These are phyloP conservation scores for Spilogale gracilis DNA, from an alignment of 2,113 vertebrate genomes.

Conservation along the genomic window DNA sequence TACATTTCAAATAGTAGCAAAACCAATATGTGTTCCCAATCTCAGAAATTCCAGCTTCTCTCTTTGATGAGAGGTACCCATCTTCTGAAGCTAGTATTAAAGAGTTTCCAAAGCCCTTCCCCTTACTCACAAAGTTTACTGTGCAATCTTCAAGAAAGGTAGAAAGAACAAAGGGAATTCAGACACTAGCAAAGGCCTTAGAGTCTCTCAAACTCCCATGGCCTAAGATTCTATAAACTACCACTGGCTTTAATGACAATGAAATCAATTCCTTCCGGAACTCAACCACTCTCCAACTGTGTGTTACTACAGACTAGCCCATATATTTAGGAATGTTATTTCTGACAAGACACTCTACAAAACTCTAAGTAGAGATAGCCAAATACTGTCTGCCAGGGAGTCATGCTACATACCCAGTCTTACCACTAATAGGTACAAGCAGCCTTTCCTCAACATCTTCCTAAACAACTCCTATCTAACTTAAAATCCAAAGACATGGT, in stretches of 20 bases:
- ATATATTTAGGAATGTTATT: neutral
- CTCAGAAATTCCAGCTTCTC: neutral
- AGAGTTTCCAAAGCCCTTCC: neutral
- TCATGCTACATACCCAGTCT: neutral
- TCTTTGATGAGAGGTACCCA: neutral
- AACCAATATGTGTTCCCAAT: neutral
- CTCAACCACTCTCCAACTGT: neutral
- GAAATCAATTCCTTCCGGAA: neutral
- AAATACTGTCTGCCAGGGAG: neutral
- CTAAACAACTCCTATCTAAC: neutral
- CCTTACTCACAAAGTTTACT: neutral
- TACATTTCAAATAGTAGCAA: neutral
- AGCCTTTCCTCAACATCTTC: neutral
- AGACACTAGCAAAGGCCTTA: neutral
- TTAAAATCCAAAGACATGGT: neutral
- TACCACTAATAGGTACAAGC: neutral
- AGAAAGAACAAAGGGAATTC: neutral
- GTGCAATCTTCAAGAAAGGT: constrained; percentile 12
- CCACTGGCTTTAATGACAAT: neutral
- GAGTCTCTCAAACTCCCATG: neutral
- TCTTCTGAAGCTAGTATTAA: constrained; percentile 13
- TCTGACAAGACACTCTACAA: neutral
- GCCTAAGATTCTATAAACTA: neutral
- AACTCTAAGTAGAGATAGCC: neutral
- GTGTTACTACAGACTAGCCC: neutral